Base-by-base conservation (phyloP, 2,888 invertebrate genomes). In the Polietes domitor region DNA sequence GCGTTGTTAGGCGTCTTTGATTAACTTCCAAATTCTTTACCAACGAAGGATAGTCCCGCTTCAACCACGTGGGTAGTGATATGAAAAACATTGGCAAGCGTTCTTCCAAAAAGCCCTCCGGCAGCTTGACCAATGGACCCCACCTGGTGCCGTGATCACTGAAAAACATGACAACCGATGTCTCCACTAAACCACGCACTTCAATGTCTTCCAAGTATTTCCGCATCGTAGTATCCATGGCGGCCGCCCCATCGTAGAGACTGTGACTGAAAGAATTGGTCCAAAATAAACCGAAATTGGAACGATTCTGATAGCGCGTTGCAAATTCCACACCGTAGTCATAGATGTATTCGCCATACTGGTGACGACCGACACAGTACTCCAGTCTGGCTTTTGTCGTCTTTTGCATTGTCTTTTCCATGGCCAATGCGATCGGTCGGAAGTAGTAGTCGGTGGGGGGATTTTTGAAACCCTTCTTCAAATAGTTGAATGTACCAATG, bases 361-460 rank as follows among this genome's bases (percentile, higher is more conserved):
- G 92, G 73, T 93, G 93, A 0, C 94, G 94, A 0, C 95, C 95
- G 0, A 94, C 89, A 87, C 95, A 95, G 82, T 92, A 95, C 68
- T 91, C 93, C 86, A 93, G 92, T 82, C 88, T 93, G 21, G 92
- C 90, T 85, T 93, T 92, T 0, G 91, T 90, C 68, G 92, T 92
- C 6, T 92, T 92, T 41, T 90, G 91, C 0, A 94, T 88, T 77
- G 93, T 92, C 68, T 92, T 93, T 90, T 96, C 95, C 0, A 95
- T 93, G 7, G 96, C 96, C 10, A 95, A 87, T 83, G 95, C 94
- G 85, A 96, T 94, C 0, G 97, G 96, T 61, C 96, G 93, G 82
- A 96, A 93, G 86, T 97, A 98, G 88, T 96, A 96, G 89, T 98
- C 97, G 0, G 96, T 95, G 0, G 98, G 98, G 0, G 94, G 94